Percentiles rank a stretch among this genome's conserved stretches.
phyloP scores from a whole-genome alignment of 2,113 vertebrate species.

The Antechinus flavipes region DNA sequence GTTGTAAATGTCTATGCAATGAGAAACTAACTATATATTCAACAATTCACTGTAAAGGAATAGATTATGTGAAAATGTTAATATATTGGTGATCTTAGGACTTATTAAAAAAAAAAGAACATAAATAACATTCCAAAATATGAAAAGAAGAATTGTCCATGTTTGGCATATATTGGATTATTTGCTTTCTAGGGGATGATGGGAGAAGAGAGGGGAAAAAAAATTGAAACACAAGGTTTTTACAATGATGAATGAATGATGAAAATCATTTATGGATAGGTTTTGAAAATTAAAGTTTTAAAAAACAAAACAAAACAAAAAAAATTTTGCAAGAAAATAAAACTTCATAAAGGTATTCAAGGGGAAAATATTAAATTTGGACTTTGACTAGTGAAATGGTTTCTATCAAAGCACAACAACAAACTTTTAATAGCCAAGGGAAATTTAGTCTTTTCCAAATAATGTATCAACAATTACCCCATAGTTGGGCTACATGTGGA shows the following conservation, averaged over 20 bases:
- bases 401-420: slow-evolving; percentile 36
- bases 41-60: slow-evolving; percentile 61
- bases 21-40: slow-evolving; percentile 48
- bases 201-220: no score
- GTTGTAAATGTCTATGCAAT: slow-evolving; percentile 21
- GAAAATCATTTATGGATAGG: no score
- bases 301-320: slow-evolving; percentile 34
- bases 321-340: slow-evolving; percentile 52
- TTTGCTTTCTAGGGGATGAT: no score
- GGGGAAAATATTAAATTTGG: slow-evolving; percentile 45
- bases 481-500: background rate
- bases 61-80: slow-evolving; percentile 62
- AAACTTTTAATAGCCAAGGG: slow-evolving; percentile 46
- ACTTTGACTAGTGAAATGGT: background rate
- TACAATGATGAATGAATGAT: no score
- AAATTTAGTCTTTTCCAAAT: slow-evolving; percentile 56
- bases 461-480: slow-evolving; percentile 44
- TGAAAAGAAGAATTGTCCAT: no score
- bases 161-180: no score
- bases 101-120: slow-evolving; percentile 28
- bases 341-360: slow-evolving; percentile 52
- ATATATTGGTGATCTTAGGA: slow-evolving; percentile 31
- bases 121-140: slow-evolving; percentile 36
- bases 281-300: background rate
- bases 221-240: no score